Evolutionary conservation across 2,888 invertebrate species (phyloP).

Genomic region (Cosmia pyralina): DNA sequence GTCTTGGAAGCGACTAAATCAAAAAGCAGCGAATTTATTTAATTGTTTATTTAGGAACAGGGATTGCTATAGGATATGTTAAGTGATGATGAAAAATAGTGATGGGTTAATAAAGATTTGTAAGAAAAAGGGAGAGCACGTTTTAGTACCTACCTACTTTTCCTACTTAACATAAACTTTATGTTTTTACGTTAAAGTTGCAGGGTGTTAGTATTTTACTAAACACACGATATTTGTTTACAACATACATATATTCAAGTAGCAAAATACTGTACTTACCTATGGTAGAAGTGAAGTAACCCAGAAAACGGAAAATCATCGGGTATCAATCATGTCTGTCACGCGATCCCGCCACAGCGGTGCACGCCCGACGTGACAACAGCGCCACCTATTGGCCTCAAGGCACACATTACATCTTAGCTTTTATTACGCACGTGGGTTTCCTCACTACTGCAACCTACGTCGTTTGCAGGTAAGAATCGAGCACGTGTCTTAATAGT

Average conservation of each 20-base stretch:
- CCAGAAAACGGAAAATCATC: slow-evolving; percentile 27
- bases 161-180: background rate
- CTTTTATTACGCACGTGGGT: slow-evolving; percentile 46
- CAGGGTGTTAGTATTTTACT: background rate
- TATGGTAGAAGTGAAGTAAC: slow-evolving; percentile 7
- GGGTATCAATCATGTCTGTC: slow-evolving; percentile 47
- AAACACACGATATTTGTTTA: background rate
- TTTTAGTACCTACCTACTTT: slow-evolving; percentile 1
- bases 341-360: slow-evolving; percentile 7
- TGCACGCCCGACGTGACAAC: slow-evolving; percentile 38
- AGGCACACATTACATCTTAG: slow-evolving; percentile 46
- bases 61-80: slow-evolving; percentile 31
- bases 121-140: background rate
- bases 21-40: slow-evolving; percentile 65
- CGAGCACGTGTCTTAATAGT: slow-evolving; percentile 26
- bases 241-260: background rate
- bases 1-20: slow-evolving; percentile 68
- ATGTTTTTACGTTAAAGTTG: background rate
- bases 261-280: background rate
- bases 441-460: slow-evolving; percentile 16
- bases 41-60: slow-evolving; percentile 68
- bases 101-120: slow-evolving; percentile 33
- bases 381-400: slow-evolving; percentile 32
- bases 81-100: slow-evolving; percentile 25
- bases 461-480: slow-evolving; percentile 11